A percentile compares a stretch with the other conserved stretches of the same genome.
phyloP scores from a whole-genome alignment of 1,140 invertebrate genomes.

The roundworm (Caenorhabditis elegans) region WBcel235 BX284605.5:5046001-5046500 shows the following conservation, averaged over 20 bases:
- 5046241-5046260: neutral
- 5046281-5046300: neutral
- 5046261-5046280: neutral
- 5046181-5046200: constrained; percentile 5
- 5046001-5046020: too few species aligned
- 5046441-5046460: neutral
- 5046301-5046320: constrained; percentile 2
- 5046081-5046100: too few species aligned
- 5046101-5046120: too few species aligned
- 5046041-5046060: too few species aligned
- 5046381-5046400: neutral
- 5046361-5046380: neutral
- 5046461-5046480: constrained; percentile 22
- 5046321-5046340: neutral
- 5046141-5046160: neutral
- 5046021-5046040: too few species aligned
- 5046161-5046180: neutral
- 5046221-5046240: neutral
- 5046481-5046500: neutral
- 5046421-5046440: neutral
- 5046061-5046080: too few species aligned
- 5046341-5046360: constrained; percentile 12
- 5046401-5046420: neutral
- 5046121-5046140: neutral
- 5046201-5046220: neutral